phyloP scores from a whole-genome alignment of 2,113 vertebrate genomes.

The Phyllostomus discolor region DNA sequence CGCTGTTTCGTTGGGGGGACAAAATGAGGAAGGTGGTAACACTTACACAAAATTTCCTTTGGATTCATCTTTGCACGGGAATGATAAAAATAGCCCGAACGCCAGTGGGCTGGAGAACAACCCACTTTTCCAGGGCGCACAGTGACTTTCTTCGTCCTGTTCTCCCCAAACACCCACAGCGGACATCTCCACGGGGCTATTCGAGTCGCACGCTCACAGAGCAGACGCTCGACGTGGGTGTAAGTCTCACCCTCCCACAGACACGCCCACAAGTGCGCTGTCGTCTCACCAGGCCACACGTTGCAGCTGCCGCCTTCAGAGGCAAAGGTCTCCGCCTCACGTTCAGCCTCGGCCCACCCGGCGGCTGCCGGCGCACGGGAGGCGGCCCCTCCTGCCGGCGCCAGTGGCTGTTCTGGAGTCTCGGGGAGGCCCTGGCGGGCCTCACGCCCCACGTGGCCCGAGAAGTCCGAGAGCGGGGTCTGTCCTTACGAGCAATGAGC shows the following conservation, averaged over 20 bases:
- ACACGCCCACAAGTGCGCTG: neutral
- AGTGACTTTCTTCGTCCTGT: neutral
- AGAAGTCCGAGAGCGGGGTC: neutral
- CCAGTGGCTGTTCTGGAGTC: neutral
- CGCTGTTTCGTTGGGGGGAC: neutral
- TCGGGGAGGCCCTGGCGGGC: neutral
- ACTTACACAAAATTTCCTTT: neutral
- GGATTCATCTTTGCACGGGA: slow-evolving; percentile 4
- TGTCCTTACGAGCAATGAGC: neutral
- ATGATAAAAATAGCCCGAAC: neutral
- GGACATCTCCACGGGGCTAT: neutral
- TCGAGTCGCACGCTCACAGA: neutral
- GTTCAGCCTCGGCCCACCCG: neutral
- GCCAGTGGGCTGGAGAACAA: neutral
- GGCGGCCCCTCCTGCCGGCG: neutral
- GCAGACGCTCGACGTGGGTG: neutral
- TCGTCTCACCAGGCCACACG: neutral
- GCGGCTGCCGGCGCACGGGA: neutral
- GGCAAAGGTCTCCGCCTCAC: neutral
- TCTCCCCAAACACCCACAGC: neutral
- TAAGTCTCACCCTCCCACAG: neutral
- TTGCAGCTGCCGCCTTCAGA: neutral
- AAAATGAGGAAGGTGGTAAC: slow-evolving; percentile 4
- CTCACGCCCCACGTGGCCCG: neutral
- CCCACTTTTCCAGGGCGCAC: neutral